Conservation (phyloP, 2,113 vertebrate genomes). For the Phylloscopus trochiloides region DNA sequence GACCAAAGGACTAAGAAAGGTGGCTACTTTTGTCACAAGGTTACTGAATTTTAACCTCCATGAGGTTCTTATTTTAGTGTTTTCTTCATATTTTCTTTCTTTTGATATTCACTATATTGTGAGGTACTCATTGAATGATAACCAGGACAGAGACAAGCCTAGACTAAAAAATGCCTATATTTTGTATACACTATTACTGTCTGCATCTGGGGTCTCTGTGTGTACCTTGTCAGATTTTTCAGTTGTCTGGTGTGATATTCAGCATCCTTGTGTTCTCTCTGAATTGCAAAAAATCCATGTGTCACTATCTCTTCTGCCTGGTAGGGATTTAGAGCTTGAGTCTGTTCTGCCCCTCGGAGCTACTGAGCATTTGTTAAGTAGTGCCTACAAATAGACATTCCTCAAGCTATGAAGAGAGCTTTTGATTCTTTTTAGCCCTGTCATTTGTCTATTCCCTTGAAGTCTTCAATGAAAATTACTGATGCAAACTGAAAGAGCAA, state of each 20-base stretch:
- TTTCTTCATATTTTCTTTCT: background rate
- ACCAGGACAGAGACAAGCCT: background rate
- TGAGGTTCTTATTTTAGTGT: background rate
- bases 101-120: background rate
- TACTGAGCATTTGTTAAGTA: background rate
- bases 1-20: background rate
- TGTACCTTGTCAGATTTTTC: background rate
- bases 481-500: background rate
- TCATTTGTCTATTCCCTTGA: background rate
- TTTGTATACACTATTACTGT: background rate
- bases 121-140: background rate
- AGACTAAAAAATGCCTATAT: background rate
- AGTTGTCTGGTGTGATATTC: background rate
- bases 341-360: background rate
- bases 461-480: background rate
- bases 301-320: background rate
- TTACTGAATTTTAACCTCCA: background rate
- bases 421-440: background rate
- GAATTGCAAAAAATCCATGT: background rate
- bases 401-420: background rate
- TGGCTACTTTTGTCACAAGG: background rate
- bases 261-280: background rate
- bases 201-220: background rate
- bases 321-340: background rate
- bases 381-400: background rate